Evolutionary conservation across 1,140 invertebrate species (phyloP), one percentile per base, ranked within the genome.

Genomic region (Bombus turneri): DNA sequence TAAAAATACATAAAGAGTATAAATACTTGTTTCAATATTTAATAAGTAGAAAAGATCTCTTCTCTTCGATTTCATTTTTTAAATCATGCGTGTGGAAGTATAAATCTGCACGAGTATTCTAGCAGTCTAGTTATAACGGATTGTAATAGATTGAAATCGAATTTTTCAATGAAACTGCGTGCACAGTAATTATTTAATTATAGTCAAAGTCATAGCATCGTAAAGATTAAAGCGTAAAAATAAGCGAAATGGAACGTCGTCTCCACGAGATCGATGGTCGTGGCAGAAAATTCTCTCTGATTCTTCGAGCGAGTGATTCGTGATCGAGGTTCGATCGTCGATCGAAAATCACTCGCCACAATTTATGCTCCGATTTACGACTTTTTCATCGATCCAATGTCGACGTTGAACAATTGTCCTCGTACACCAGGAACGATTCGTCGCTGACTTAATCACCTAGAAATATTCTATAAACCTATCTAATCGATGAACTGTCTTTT

Each of bases 281-380:
- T 34, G 37, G 28, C 31, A 39, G 62, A 77, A 68, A 41, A 41
- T 82, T 68, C 43, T 53, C 25, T 47, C 64, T 57, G 47, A 64
- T 53, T 2, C 4, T 15, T 25, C n/a, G 53, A 39, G 15, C 86
- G 59, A 85, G 83, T 87, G 88, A 78, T 47, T 62, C 77, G 64
- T 15, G 88, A 90, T 90, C 88, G 74, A 90, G 53, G 37, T 28
- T 53, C 31, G 34, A 59, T 68, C 86, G 47, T 90, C 83, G 86
- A 90, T 90, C 88, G 28, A 66, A 71, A 87, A 22, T 59, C 89
- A 90, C 83, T 85, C 79, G 79, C 57, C 34, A 79, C 22, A 15
- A 81, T 83, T 59, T 64, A 13, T 53, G 0, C 47, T 53, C 18
- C 47, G 47, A 53, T 53, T 87, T 41, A 37, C 66, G 64, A 53